A percentile compares a stretch with the other conserved stretches of the same genome.
Evolutionary conservation across 2,113 vertebrate species (phyloP).

Genomic region (Hippoglossus stenolepis): DNA sequence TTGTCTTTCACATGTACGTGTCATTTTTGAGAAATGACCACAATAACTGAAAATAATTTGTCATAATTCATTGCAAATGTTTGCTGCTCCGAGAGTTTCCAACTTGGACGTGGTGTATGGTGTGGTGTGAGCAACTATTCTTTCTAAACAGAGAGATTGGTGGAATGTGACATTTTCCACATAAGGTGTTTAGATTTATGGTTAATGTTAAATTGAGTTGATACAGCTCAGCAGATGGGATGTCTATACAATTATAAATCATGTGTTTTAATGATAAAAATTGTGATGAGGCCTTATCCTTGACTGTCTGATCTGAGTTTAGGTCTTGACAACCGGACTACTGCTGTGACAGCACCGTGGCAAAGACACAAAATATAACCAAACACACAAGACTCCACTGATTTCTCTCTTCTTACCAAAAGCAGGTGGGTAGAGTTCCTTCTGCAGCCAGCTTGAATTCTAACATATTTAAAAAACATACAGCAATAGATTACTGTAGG

Average conservation of each 20-base stretch:
- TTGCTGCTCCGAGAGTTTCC: conserved; percentile 48
- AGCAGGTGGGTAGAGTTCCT: conserved; percentile 30
- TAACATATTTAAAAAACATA: neutral
- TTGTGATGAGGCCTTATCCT: conserved; percentile 29
- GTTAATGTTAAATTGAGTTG: conserved; percentile 24
- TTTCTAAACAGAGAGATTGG: conserved; percentile 8
- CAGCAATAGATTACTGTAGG: neutral
- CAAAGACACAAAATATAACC: conserved; percentile 51
- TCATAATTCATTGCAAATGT: conserved; percentile 62
- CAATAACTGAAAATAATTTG: conserved; percentile 58
- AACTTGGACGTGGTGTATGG: conserved; percentile 30
- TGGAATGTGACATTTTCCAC: conserved; percentile 37
- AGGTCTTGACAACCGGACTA: conserved; percentile 22
- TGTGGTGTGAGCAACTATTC: conserved; percentile 3
- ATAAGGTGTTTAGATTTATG: conserved; percentile 18
- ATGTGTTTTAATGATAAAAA: conserved; percentile 29
- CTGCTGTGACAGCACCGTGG: conserved; percentile 42
- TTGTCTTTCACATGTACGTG: conserved; percentile 32
- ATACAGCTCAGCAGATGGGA: conserved; percentile 5
- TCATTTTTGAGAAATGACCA: conserved; percentile 62
- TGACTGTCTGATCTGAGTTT: conserved; percentile 44
- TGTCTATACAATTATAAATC: conserved; percentile 14
- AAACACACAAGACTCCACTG: conserved; percentile 33
- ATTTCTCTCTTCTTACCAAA: conserved; percentile 53
- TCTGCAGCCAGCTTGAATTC: neutral